Evolutionary conservation across 1,140 invertebrate genomes (phyloP).

Genomic region (Diprion similis): DNA sequence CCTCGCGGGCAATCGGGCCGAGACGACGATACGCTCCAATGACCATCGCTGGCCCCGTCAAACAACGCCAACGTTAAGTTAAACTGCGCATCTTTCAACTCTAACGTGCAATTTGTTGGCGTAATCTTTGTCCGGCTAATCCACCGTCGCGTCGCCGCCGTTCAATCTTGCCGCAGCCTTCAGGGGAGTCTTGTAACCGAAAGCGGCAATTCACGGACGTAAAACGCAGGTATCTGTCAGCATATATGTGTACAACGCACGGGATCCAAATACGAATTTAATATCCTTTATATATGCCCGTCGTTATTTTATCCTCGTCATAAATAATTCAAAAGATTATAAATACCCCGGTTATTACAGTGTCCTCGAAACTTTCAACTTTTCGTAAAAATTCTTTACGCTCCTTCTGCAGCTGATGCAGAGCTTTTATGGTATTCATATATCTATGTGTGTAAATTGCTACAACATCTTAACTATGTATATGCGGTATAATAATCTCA

Average conservation of each 20-base stretch:
- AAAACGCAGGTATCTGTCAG: neutral
- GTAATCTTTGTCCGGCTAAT: neutral
- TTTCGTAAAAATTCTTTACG: neutral
- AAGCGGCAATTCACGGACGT: neutral
- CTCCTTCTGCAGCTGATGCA: neutral
- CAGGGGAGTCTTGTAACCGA: neutral
- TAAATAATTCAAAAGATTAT: neutral
- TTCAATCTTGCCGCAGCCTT: neutral
- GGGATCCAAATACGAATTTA: conserved; percentile 5
- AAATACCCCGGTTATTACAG: neutral
- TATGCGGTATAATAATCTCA: too few species aligned
- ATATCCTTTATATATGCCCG: neutral
- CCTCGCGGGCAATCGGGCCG: neutral
- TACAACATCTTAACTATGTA: too few species aligned
- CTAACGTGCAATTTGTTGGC: neutral
- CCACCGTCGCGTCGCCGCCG: neutral
- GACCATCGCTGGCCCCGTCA: neutral
- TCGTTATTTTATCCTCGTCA: neutral
- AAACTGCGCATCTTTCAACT: neutral
- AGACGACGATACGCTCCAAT: neutral
- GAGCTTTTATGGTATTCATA: too few species aligned
- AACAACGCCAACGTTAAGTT: neutral
- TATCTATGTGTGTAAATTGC: too few species aligned
- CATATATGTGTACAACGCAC: neutral
- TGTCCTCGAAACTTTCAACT: neutral